Evolutionary conservation across 2,888 invertebrate genomes (phyloP), one percentile per base, ranked within the genome.

Genomic region (Quadriops clusia): DNA sequence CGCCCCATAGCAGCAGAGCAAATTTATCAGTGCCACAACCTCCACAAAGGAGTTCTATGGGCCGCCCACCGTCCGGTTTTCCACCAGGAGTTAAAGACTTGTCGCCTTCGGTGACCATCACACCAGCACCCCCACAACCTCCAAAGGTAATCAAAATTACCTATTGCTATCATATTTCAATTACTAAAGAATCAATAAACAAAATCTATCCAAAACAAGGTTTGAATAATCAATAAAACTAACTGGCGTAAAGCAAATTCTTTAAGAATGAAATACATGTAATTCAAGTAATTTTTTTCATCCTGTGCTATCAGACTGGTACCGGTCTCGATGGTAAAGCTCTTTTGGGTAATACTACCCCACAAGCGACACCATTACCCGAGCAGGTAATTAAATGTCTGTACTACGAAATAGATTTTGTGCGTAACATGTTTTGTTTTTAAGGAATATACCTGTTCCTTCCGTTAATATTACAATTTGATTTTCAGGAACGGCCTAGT

Each of bases 61-160:
- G 53, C 17, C 44, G 58, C 23, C 43, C 49, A 6, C 43, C 50
- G n/a, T 45, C 49, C 17, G 51, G 50, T 28, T 61, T 56, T 42
- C 60, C 61, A 14, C 51, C 57, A 3, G 60, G 58, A 16, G 58
- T 61, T 29, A 61, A 61, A 42, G 62, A 62, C 37, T 43, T 62
- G 23, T 58, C 61, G 20, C 79, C 79, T 1, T 77, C 78, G 20
- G 79, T 80, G 43, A 80, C 79, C 37, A 80, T 80, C 50, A 80
- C 79, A 4, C 79, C 79, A 7, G 79, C 79, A 22, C 77, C 78
- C 13, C 78, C 77, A 30, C 79, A 78, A 37, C 65, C 74, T 20
- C 54, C 54, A 17, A 62, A 63, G 54, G 60, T 60, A 44, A 33
- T 20, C n/a, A n/a, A n/a, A 12, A 3, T 3, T 20, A 23, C 28